Evolutionary conservation across 2,113 vertebrate genomes (phyloP), one percentile per base, ranked within the genome.

Genomic region (Prionailurus bengalensis): DNA sequence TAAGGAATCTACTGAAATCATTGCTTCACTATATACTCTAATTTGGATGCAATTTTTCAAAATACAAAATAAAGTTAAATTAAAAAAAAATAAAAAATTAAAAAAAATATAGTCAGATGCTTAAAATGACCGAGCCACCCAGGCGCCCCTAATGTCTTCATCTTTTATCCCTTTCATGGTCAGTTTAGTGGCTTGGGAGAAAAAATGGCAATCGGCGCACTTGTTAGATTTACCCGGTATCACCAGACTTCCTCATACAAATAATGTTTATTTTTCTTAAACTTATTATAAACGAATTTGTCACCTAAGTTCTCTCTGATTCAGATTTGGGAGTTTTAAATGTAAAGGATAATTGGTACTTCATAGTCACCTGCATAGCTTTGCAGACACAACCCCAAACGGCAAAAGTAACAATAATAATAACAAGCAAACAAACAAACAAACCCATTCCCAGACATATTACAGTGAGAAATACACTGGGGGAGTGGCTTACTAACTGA

Each of bases 211-310:
- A 91, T 89, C 73, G 55, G 88, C 13, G 2, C 9, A 42, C 87
- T 16, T 95, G 9, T 83, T 96, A 13, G 39, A 39, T 83, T 97
- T 71, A 79, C 11, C 63, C 45, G 1, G n/a, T 68, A 78, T 76
- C 23, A 90, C 12, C 51, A 95, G 33, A 53, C 70, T 82, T 84
- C 21, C 45, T 87, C 48, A 78, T 74, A 27, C 1, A 58, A 80
- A 39, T 83, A 23, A 45, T 51, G 93, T 89, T 91, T 91, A 76
- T 79, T 65, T 96, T 87, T 90, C 33, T 51, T 33, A 89, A 80
- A 51, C 70, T 74, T 90, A 74, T 70, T 61, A 19, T 61, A 8
- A 61, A 61, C 8, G 51, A 71, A 93, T 73, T 0, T 70, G 21
- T 66, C 33, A 27, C 51, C n/a, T 51, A 90, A 51, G 16, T n/a